Conservation (phyloP, 1,140 invertebrate genomes). For the Drosophila kohkoa region DNA sequence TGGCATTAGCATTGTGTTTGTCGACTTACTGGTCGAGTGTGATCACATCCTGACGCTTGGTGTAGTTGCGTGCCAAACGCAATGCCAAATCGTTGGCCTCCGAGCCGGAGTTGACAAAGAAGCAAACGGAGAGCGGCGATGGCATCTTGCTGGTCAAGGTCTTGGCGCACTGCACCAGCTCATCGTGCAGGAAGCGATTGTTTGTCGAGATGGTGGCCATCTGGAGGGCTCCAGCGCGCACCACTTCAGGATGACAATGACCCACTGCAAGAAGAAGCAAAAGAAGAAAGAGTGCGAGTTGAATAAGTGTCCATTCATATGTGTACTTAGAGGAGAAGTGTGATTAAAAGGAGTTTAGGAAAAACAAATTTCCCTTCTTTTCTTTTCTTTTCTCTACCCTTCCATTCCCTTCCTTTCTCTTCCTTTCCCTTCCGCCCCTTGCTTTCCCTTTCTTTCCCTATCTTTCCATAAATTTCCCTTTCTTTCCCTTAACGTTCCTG, state of each 20-base stretch:
- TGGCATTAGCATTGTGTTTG: not conserved
- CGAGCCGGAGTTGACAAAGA: constrained; percentile 99
- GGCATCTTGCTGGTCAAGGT: constrained; percentile 93
- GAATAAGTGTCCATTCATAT: not conserved
- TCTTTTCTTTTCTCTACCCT: too few species aligned
- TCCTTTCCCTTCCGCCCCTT: too few species aligned
- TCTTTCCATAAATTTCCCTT: too few species aligned
- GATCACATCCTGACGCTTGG: constrained; percentile 95
- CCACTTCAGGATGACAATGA: constrained; percentile 97
- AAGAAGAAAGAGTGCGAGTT: not conserved
- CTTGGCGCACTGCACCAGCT: constrained; percentile 95
- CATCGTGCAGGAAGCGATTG: constrained; percentile 97
- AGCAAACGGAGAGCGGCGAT: constrained; percentile 93
- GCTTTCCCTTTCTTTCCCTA: too few species aligned
- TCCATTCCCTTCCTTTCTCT: too few species aligned
- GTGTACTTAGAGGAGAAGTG: too few species aligned
- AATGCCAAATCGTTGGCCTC: constrained; percentile 99
- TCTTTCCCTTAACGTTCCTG: too few species aligned
- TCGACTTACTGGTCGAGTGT: constrained; percentile 97
- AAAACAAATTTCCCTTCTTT: too few species aligned
- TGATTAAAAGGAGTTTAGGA: too few species aligned
- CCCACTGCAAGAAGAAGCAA: constrained; percentile 90
- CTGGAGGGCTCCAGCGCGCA: constrained; percentile 94
- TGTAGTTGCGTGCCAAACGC: constrained; percentile 94
- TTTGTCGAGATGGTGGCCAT: constrained; percentile 97